Base-by-base conservation (phyloP, 1,140 invertebrate genomes). In the Drosophila orena region DNA sequence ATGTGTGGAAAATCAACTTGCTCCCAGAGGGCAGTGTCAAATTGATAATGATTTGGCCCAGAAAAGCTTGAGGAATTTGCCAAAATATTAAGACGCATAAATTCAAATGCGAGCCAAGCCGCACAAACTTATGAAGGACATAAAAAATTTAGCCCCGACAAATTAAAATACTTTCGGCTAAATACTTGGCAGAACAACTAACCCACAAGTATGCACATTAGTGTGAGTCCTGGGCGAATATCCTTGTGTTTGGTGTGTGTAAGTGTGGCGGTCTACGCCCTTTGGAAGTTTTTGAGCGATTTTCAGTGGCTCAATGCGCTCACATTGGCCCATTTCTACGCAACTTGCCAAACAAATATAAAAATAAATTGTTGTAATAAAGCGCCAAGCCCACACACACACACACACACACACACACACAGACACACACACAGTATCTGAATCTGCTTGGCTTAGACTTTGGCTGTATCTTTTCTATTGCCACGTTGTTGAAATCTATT, bases 401-500 rank as follows among this genome's bases (percentile, higher is more conserved):
- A 72, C 44, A 79, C 43, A 58, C 49, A 49, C 60, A 49, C 44
- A 56, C 43, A 70, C 44, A 57, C 22, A 66, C 46, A 64, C 47
- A 52, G 59, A 52, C 44, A 59, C 43, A 70, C 35, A 57, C n/a
- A 64, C 27, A 12, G 37, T 47, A 52, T 38, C 43, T 65, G 44
- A 69, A 53, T 65, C 56, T 70, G 56, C 64, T 68, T 68, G 73
- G 77, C 77, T 89, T 75, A 81, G 84, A 69, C 62, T 75, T 69
- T 89, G 84, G 79, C 76, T 79, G 84, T 89, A 89, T 89, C 84
- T 89, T 89, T 89, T 89, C 84, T 89, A 89, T 89, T 89, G 84
- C 84, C 84, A 89, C 85, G 85, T 89, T 89, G 84, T 89, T 89
- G 86, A 89, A 89, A 90, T 89, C 85, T 89, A 89, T 89, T 90